These are phyloP conservation scores for Tachuris rubrigastra DNA, from an alignment of 2,113 vertebrate species.

Conservation along the genomic window DNA sequence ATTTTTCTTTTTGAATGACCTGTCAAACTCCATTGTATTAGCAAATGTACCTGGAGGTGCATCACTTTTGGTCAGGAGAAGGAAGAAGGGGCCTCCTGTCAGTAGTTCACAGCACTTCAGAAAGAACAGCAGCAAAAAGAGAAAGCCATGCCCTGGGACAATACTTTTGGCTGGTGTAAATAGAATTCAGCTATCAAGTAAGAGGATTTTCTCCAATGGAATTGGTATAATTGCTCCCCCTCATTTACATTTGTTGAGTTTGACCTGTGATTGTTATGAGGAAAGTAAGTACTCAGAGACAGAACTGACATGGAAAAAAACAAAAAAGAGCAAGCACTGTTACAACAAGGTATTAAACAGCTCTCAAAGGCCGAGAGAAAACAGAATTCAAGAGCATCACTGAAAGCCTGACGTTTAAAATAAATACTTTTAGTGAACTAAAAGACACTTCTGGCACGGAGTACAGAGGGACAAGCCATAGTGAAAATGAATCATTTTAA, in stretches of 20 bases:
- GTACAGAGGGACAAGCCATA: background rate
- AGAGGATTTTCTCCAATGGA: background rate
- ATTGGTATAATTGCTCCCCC: background rate
- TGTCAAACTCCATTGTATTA: background rate
- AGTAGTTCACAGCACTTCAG: background rate
- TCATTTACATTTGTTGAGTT: background rate
- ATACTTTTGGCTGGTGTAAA: background rate
- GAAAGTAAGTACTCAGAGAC: background rate
- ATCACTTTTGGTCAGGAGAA: background rate
- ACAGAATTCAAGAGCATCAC: background rate
- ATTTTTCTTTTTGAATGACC: background rate
- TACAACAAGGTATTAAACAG: background rate
- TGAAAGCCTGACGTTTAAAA: background rate
- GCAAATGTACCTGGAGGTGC: background rate
- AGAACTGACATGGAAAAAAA: background rate
- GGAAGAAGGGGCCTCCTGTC: background rate
- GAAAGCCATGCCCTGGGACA: background rate
- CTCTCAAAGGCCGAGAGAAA: background rate
- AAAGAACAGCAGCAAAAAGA: background rate
- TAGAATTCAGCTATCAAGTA: background rate
- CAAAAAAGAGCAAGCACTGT: background rate
- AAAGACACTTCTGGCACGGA: background rate
- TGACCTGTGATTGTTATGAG: background rate
- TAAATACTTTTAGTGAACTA: background rate
- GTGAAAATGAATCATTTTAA: background rate